Conservation (phyloP, 2,888 invertebrate genomes). For the Chymomyza fuscimana region DNA sequence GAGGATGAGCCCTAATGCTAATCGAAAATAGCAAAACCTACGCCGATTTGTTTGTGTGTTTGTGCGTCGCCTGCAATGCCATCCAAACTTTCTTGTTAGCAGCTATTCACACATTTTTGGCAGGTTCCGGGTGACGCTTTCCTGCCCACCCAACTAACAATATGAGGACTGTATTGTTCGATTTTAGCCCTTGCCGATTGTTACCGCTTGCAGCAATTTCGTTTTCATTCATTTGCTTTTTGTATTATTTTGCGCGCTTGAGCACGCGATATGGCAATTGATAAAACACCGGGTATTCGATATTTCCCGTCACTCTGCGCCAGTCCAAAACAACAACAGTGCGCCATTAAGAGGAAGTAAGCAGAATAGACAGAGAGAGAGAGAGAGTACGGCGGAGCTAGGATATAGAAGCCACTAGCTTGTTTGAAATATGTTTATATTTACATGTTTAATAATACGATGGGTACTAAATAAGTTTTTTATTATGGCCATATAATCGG, state of each 20-base stretch:
- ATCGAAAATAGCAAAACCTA: conserved; percentile 33
- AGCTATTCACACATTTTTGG: conserved; percentile 61
- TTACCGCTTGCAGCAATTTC: conserved; percentile 44
- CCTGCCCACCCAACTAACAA: conserved; percentile 19
- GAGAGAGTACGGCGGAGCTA: no score
- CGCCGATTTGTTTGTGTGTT: conserved; percentile 11
- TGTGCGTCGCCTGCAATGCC: conserved; percentile 39
- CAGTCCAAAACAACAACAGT: not conserved
- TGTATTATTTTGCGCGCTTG: conserved; percentile 43
- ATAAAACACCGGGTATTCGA: conserved; percentile 71
- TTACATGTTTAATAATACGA: conserved; percentile 19
- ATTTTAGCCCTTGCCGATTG: conserved; percentile 20
- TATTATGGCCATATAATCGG: conserved; percentile 53
- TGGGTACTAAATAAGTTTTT: conserved; percentile 12
- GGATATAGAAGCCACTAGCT: conserved; percentile 9
- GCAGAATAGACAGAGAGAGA: not conserved
- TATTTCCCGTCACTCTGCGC: conserved; percentile 48
- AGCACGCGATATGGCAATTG: conserved; percentile 71
- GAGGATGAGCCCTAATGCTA: conserved; percentile 6
- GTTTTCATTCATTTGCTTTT: conserved; percentile 43
- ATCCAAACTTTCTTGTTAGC: conserved; percentile 69
- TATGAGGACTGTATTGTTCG: conserved; percentile 54
- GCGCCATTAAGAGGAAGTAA: conserved; percentile 27
- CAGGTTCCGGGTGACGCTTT: conserved; percentile 6
- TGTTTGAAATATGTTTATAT: conserved; percentile 45